These are phyloP conservation scores for Conchocele bisecta DNA, from an alignment of 2,888 invertebrate genomes.

Conservation along the genomic window DNA sequence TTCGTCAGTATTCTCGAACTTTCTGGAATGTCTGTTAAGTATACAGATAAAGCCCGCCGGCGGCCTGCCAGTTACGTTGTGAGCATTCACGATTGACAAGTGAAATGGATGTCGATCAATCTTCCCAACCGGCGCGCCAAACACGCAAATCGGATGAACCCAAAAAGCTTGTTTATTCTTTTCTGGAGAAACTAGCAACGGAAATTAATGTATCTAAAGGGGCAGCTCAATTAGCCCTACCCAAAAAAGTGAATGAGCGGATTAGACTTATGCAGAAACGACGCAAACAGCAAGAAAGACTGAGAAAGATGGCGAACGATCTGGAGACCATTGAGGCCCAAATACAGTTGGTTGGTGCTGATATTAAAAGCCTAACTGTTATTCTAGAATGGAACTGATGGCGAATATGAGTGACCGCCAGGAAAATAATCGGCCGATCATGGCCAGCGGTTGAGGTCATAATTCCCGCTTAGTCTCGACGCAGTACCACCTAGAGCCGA, in stretches of 20 bases:
- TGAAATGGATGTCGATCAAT: no score
- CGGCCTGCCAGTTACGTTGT: no score
- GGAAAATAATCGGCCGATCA: no score
- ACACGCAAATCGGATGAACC: no score
- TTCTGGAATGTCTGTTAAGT: no score
- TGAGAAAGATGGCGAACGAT: background rate
- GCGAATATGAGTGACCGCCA: background rate
- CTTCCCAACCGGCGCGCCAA: no score
- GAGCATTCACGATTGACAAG: no score
- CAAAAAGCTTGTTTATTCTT: background rate
- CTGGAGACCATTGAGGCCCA: constrained; percentile 1
- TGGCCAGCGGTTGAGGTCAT: no score
- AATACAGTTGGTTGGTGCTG: background rate
- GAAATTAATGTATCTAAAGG: constrained; percentile 3
- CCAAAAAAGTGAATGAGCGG: background rate
- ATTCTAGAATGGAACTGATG: background rate
- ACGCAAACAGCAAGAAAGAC: background rate
- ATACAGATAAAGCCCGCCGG: no score
- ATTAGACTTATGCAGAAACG: background rate
- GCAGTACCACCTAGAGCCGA: no score
- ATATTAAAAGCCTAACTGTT: background rate
- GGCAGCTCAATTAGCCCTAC: background rate
- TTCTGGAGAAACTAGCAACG: background rate
- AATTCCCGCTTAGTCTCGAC: no score
- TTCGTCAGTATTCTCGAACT: no score